A percentile compares a stretch with the other conserved stretches of the same genome.
These are phyloP conservation scores for Allacma fusca DNA, from an alignment of 2,888 invertebrate species.

Conservation along the genomic window DNA sequence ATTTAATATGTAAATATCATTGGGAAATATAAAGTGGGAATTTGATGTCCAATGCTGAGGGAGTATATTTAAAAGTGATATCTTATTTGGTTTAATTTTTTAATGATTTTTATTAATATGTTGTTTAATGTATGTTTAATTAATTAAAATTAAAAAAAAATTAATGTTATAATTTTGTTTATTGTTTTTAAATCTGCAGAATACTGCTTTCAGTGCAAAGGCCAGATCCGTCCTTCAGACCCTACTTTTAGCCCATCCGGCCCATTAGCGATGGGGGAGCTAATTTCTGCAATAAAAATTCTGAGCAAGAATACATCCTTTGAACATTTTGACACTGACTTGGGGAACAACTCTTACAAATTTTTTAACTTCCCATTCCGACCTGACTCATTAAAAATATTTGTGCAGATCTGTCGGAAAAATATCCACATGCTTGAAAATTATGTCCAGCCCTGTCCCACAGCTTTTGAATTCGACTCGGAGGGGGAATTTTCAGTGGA, in stretches of 20 bases:
- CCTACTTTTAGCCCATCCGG: constrained; percentile 52
- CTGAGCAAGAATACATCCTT: constrained; percentile 32
- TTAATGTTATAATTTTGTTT: not conserved
- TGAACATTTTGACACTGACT: constrained; percentile 5
- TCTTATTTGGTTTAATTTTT: not conserved
- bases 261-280: constrained; percentile 48
- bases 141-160: not conserved
- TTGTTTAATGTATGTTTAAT: not conserved
- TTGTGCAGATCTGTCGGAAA: constrained; percentile 51
- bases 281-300: constrained; percentile 46
- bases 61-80: too few species aligned
- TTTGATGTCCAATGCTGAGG: too few species aligned
- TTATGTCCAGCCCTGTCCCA: constrained; percentile 31
- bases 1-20: not conserved
- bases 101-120: not conserved
- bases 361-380: constrained; percentile 49
- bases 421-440: constrained; percentile 50
- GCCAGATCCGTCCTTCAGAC: constrained; percentile 47
- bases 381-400: constrained; percentile 41
- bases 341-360: not conserved
- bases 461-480: not conserved
- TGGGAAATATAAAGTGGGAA: too few species aligned
- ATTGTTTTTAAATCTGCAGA: constrained; percentile 31
- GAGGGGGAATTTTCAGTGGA: not conserved
- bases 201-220: constrained; percentile 56